A percentile compares a stretch with the other conserved stretches of the same genome.
Conservation (phyloP, 1,140 invertebrate species). For the Nephotettix cincticeps region DNA sequence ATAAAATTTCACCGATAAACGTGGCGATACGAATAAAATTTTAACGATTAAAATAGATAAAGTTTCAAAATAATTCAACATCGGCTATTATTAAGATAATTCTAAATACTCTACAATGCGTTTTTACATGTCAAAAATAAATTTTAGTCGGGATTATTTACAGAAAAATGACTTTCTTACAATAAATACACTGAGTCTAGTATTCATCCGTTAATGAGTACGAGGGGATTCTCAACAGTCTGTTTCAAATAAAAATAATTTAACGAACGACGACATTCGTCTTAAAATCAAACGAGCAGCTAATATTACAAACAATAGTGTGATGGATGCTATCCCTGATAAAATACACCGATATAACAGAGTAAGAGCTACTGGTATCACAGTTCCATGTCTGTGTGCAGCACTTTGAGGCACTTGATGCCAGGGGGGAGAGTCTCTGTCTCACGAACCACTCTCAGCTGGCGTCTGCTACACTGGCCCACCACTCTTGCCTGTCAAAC, state of each 20-base stretch:
- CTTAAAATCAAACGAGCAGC: conserved; percentile 2
- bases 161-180: conserved; percentile 26
- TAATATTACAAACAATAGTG: conserved; percentile 23
- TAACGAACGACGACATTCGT: neutral
- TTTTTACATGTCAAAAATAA: conserved; percentile 29
- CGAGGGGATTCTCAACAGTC: neutral
- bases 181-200: conserved; percentile 24
- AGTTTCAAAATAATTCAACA: conserved; percentile 15
- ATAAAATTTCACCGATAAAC: neutral
- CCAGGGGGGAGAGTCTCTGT: conserved; percentile 15
- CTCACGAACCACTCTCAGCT: conserved; percentile 23
- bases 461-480: conserved; percentile 18
- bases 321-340: conserved; percentile 28
- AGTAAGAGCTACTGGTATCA: conserved; percentile 16
- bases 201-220: conserved; percentile 14
- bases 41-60: conserved; percentile 17
- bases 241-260: conserved; percentile 18
- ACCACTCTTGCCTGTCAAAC: conserved; percentile 12
- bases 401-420: conserved; percentile 13
- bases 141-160: conserved; percentile 26
- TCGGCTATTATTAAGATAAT: conserved; percentile 10
- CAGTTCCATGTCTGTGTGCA: conserved; percentile 21
- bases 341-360: conserved; percentile 15
- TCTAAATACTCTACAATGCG: conserved; percentile 17
- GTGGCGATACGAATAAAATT: conserved; percentile 11